Evolutionary conservation across 2,797 vertebrate species (phyloP).

Genomic region (Danio choprae): DNA sequence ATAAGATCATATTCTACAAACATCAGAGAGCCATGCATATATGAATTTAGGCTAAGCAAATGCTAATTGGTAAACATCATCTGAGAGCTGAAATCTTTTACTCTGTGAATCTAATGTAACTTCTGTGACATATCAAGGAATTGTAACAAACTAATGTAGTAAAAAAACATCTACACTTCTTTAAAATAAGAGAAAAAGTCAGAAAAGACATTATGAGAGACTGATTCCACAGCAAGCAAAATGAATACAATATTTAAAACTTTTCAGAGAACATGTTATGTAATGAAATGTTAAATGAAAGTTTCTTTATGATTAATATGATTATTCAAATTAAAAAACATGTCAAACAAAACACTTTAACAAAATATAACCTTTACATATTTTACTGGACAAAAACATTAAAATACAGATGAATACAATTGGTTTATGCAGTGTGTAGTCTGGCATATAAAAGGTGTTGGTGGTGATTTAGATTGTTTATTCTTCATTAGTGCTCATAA

Average conservation of each 20-base stretch:
- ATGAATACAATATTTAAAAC: not conserved
- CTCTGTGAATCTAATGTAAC: not conserved
- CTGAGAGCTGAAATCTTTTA: not conserved
- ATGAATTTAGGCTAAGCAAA: not conserved
- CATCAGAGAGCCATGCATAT: not conserved
- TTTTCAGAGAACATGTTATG: not conserved
- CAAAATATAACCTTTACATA: not conserved
- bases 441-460: not conserved
- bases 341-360: too few relatives aligned
- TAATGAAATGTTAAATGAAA: too few relatives aligned
- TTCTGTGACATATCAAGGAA: not conserved
- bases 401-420: not conserved
- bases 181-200: too few relatives aligned
- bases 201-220: too few relatives aligned
- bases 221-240: not conserved
- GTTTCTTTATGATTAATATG: too few relatives aligned
- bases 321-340: too few relatives aligned
- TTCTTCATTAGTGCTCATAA: conserved; percentile 17
- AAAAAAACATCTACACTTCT: too few relatives aligned
- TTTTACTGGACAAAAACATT: not conserved
- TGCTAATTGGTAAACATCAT: not conserved
- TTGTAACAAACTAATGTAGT: not conserved
- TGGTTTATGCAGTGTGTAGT: not conserved
- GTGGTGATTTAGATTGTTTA: conserved; percentile 7
- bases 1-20: conserved; percentile 21